Evolutionary conservation across 2,113 vertebrate species (phyloP), one percentile per base, ranked within the genome.

Genomic region (Pseudopodoces humilis): DNA sequence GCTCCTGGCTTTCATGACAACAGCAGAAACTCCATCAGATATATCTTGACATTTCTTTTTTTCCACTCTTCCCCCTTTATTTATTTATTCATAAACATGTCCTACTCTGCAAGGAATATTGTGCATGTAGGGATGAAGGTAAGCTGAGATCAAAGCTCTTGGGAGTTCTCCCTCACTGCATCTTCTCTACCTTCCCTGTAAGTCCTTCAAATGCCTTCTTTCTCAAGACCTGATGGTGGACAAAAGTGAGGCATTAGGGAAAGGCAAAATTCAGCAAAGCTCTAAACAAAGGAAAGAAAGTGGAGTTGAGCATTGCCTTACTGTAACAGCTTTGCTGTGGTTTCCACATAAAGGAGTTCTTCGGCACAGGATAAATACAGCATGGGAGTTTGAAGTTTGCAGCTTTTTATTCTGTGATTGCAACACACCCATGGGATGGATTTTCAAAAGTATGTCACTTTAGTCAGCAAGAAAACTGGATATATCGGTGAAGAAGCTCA

Each of bases 71-170:
- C 35, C 52, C 28, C 30, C 41, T 70, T 82, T 96, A 18, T 96
- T 97, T 96, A 92, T 96, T 97, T 97, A 97, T 97, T 90, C 70
- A 95, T 95, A 78, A 95, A 63, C 59, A 12, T 63, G 37, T 55
- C 77, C 53, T 95, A 53, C 25, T 97, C 97, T 97, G 88, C 80
- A 94, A 97, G 88, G 71, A 41, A 25, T 64, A 56, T 88, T 95
- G 65, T 92, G 58, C 17, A 1, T 80, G 50, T 69, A 86, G n/a
- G 55, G 77, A 94, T 96, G 76, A 95, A 97, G 75, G 91, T 94
- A 83, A 83, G 64, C 83, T 95, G 30, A 96, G 72, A 97, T 91
- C 82, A 97, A 95, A 95, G 90, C 68, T 89, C 84, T 44, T 71
- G 53, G 67, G 71, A 96, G 78, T 80, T 88, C 44, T 95, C 24